Evolutionary conservation across 2,888 invertebrate species (phyloP).

Genomic region (Caenorhabditis afra): DNA sequence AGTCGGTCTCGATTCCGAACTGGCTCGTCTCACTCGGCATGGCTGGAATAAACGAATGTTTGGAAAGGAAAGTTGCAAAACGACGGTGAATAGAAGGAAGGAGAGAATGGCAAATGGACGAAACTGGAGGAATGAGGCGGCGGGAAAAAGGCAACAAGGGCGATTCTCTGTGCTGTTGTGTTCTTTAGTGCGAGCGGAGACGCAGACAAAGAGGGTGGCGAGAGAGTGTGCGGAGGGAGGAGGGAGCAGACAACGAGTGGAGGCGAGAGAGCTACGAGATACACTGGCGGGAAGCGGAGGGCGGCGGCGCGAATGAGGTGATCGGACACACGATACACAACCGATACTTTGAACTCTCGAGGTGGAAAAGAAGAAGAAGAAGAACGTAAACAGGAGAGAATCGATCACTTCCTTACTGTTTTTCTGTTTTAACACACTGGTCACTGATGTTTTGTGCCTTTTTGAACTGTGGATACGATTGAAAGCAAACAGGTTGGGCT

Average conservation of each 20-base stretch:
- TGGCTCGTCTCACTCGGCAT: conserved; percentile 56
- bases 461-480: too few species aligned
- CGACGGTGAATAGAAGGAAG: neutral
- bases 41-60: neutral
- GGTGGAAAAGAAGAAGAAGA: too few species aligned
- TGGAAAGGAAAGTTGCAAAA: conserved; percentile 1
- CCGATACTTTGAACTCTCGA: conserved; percentile 41
- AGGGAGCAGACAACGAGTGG: conserved; percentile 8
- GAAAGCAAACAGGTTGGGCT: too few species aligned
- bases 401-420: neutral
- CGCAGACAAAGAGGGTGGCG: neutral
- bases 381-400: conserved; percentile 2
- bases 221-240: conserved; percentile 13
- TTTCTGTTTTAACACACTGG: neutral
- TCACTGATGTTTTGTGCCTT: neutral
- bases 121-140: neutral
- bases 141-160: conserved; percentile 10
- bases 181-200: conserved; percentile 14
- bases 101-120: conserved; percentile 13
- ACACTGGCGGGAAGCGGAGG: conserved; percentile 20
- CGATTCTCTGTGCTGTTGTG: conserved; percentile 26
- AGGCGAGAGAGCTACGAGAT: conserved; percentile 29
- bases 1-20: conserved; percentile 74
- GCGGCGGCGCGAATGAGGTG: conserved; percentile 34
- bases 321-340: conserved; percentile 28